phyloP scores from a whole-genome alignment of 2,888 invertebrate genomes.

The Acrocyrtus sp. region DNA sequence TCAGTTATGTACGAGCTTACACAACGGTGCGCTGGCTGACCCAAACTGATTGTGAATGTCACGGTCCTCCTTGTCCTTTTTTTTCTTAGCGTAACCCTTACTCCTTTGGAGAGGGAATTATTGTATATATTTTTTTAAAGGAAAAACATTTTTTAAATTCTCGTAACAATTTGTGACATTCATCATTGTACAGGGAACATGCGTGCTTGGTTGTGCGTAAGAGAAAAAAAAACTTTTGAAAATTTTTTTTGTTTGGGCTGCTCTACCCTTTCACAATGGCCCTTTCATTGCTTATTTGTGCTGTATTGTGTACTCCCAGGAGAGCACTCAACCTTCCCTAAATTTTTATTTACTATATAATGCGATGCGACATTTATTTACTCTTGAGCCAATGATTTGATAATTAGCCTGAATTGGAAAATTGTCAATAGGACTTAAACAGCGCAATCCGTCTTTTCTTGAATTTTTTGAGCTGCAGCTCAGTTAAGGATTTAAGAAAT shows the following conservation, averaged over 20 bases:
- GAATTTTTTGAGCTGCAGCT: too few species aligned
- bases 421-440: too few species aligned
- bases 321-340: neutral
- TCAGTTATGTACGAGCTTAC: neutral
- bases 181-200: slow-evolving; percentile 8
- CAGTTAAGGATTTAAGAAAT: too few species aligned
- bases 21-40: neutral
- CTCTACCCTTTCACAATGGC: neutral
- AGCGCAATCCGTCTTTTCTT: too few species aligned
- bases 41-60: neutral
- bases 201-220: neutral
- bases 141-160: slow-evolving; percentile 19
- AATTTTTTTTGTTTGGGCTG: slow-evolving; percentile 1
- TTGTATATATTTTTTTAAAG: too few species aligned
- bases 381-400: neutral
- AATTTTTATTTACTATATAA: slow-evolving; percentile 3
- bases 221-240: too few species aligned
- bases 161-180: slow-evolving; percentile 29
- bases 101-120: too few species aligned
- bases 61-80: neutral
- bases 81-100: neutral
- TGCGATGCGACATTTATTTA: slow-evolving; percentile 25
- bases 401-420: neutral
- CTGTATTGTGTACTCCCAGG: neutral
- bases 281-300: too few species aligned